These are phyloP conservation scores for Psilanteris sp. DNA, from an alignment of 1,140 invertebrate genomes.

Conservation along the genomic window DNA sequence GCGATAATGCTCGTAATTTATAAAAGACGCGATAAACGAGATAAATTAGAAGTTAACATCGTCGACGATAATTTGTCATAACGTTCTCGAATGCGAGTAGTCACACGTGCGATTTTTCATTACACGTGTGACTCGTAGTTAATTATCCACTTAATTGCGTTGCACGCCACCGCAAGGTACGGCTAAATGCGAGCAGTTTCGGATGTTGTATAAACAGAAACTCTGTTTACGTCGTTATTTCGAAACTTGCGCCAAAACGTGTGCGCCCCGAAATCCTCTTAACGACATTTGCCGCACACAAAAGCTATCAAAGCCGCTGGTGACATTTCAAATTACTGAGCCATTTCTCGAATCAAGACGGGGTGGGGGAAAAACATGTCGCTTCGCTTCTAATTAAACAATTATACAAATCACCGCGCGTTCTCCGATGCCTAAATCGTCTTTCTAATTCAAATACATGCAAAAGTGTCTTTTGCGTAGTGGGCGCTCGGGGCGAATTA, in stretches of 20 bases:
- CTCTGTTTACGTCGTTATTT: constrained; percentile 33
- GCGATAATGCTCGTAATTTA: not conserved
- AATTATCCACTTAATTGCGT: constrained; percentile 45
- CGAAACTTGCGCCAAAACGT: constrained; percentile 39
- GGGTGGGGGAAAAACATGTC: constrained; percentile 3
- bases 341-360: constrained; percentile 5
- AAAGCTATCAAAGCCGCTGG: constrained; percentile 45
- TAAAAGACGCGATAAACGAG: constrained; percentile 5
- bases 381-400: constrained; percentile 40
- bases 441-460: constrained; percentile 38
- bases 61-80: constrained; percentile 9
- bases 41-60: constrained; percentile 5
- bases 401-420: constrained; percentile 28
- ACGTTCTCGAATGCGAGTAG: not conserved
- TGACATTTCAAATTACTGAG: constrained; percentile 41
- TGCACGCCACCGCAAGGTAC: constrained; percentile 19
- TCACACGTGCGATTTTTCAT: constrained; percentile 25
- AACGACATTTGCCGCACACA: constrained; percentile 22
- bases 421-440: constrained; percentile 24
- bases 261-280: constrained; percentile 15
- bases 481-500: too few relatives aligned
- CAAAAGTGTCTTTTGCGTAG: constrained; percentile 4
- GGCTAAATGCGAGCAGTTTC: constrained; percentile 28
- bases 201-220: constrained; percentile 33
- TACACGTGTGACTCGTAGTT: constrained; percentile 33